Conservation (phyloP, 2,113 vertebrate species). For the Perca schrenkii region DNA sequence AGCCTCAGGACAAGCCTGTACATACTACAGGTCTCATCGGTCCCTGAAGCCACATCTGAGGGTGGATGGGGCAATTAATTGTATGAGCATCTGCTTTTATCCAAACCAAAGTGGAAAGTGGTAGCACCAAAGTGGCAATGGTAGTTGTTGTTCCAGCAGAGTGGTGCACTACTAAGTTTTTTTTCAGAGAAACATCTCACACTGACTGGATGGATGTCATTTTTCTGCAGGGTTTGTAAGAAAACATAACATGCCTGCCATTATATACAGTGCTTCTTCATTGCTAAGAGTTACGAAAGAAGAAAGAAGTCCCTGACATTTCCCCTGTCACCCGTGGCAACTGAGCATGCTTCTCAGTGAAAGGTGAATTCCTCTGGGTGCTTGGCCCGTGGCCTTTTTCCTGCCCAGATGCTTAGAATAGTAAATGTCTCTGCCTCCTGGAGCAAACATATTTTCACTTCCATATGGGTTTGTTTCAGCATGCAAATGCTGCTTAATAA, state of each 20-base stretch:
- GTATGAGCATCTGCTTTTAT: constrained; percentile 44
- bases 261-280: constrained; percentile 35
- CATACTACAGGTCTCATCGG: constrained; percentile 50
- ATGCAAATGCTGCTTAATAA: constrained; percentile 51
- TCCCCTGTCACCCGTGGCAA: constrained; percentile 79
- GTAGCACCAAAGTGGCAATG: constrained; percentile 5
- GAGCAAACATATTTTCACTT: constrained; percentile 50
- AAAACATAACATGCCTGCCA: constrained; percentile 5
- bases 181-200: constrained; percentile 5
- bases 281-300: constrained; percentile 48
- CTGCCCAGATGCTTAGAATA: constrained; percentile 75
- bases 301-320: constrained; percentile 74
- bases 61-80: constrained; percentile 29
- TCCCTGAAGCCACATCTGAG: constrained; percentile 51
- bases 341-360: constrained; percentile 67
- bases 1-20: constrained; percentile 29
- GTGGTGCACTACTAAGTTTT: neutral
- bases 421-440: constrained; percentile 65
- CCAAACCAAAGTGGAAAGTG: constrained; percentile 23
- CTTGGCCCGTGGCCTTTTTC: constrained; percentile 36
- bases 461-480: constrained; percentile 35
- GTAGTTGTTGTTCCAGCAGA: constrained; percentile 20
- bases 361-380: constrained; percentile 82
- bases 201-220: constrained; percentile 13
- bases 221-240: constrained; percentile 21